phyloP scores from a whole-genome alignment of 2,888 invertebrate species.

The Drosophila prolongata region DNA sequence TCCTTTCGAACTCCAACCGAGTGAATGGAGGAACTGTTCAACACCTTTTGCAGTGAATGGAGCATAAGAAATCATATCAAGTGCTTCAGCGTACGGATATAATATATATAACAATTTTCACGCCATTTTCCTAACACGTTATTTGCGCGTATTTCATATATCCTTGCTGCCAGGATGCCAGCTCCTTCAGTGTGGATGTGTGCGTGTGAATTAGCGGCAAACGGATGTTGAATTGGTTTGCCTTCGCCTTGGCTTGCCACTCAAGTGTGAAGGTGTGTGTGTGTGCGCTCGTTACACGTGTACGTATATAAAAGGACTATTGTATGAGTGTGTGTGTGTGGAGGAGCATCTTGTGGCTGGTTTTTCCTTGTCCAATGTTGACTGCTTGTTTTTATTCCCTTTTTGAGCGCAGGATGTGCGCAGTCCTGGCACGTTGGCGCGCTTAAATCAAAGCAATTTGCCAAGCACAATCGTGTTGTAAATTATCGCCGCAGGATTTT shows the following conservation, averaged over 20 bases:
- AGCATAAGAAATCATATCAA: conserved; percentile 76
- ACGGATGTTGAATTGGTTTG: conserved; percentile 79
- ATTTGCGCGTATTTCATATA: conserved; percentile 78
- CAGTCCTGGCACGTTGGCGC: conserved; percentile 70
- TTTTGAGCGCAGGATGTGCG: conserved; percentile 34
- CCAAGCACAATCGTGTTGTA: conserved; percentile 75
- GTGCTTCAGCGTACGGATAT: conserved; percentile 66
- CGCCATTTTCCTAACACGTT: conserved; percentile 78
- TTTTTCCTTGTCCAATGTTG: conserved; percentile 59
- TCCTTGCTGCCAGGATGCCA: conserved; percentile 58
- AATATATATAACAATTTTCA: conserved; percentile 80
- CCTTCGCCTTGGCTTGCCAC: conserved; percentile 69
- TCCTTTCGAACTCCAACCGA: conserved; percentile 23
- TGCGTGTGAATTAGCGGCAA: conserved; percentile 77
- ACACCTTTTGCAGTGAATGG: conserved; percentile 73
- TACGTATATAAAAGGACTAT: conserved; percentile 11
- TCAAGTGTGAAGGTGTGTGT: conserved; percentile 63
- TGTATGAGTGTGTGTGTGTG: conserved; percentile 15
- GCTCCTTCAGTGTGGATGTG: conserved; percentile 16
- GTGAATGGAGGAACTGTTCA: conserved; percentile 53
- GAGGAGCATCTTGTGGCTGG: conserved; percentile 72
- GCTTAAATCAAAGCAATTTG: conserved; percentile 81
- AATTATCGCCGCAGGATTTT: conserved; percentile 80
- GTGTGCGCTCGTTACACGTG: conserved; percentile 22
- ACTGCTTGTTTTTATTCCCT: conserved; percentile 76